Evolutionary conservation across 2,797 vertebrate species (phyloP).

Genomic region (Merluccius polli): DNA sequence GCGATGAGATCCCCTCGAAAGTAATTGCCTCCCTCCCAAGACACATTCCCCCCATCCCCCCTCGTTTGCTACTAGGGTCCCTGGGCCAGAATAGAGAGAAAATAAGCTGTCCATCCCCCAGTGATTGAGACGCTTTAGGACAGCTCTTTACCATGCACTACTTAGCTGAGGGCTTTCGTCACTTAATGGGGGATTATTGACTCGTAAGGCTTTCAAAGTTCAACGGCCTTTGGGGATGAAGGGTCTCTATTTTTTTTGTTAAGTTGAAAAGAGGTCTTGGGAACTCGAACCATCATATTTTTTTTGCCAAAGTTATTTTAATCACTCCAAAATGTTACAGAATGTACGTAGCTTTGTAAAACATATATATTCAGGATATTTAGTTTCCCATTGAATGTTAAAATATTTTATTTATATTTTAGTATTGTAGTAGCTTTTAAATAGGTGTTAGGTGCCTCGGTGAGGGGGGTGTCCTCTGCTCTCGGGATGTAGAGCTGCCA

Average conservation of each 20-base stretch:
- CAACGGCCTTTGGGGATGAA: constrained; percentile 5
- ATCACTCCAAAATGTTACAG: background rate
- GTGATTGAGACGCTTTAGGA: constrained; percentile 45
- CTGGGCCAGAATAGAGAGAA: constrained; percentile 40
- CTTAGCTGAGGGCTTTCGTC: constrained; percentile 25
- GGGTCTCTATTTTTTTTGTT: constrained; percentile 4
- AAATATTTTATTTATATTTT: too few species aligned
- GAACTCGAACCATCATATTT: background rate
- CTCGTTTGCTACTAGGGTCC: constrained; percentile 44
- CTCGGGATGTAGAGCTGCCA: background rate
- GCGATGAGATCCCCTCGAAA: constrained; percentile 58
- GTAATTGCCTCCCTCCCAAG: constrained; percentile 65
- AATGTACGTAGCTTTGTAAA: too few species aligned
- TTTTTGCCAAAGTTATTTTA: background rate
- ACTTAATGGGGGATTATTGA: constrained; percentile 25
- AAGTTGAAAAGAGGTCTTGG: background rate
- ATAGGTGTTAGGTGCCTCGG: background rate
- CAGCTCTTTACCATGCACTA: constrained; percentile 33
- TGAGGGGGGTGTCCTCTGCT: too few species aligned
- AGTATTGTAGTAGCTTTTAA: background rate
- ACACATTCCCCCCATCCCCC: constrained; percentile 14
- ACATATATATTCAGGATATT: too few species aligned
- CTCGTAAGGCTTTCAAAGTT: constrained; percentile 19
- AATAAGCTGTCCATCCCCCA: constrained; percentile 50
- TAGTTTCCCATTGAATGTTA: too few species aligned